Conservation (phyloP, 2,113 vertebrate species). For the Psephotus haematonotus region DNA sequence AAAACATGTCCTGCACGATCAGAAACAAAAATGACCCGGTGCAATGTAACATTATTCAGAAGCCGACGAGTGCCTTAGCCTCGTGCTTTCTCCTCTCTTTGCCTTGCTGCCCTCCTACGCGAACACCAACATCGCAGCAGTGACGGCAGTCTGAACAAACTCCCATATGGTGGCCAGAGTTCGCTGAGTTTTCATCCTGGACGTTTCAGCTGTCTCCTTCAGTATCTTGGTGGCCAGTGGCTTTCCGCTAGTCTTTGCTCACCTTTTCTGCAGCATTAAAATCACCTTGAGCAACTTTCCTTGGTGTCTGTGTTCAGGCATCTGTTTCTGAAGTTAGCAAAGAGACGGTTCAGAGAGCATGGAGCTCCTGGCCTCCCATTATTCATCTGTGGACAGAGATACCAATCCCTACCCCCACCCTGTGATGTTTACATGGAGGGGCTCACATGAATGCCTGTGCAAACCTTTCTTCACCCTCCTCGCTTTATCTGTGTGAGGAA, state of each 20-base stretch:
- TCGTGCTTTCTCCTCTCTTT: neutral
- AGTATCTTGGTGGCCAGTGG: neutral
- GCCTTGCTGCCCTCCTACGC: conserved; percentile 17
- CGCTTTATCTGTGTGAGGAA: neutral
- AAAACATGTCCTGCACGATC: neutral
- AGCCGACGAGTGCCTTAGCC: neutral
- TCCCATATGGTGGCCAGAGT: neutral
- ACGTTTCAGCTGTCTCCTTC: neutral
- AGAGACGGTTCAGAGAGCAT: neutral
- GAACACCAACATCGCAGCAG: neutral
- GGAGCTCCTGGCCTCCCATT: neutral
- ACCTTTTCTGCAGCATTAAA: neutral
- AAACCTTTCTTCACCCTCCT: neutral
- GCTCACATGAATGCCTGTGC: neutral
- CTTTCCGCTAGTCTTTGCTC: neutral
- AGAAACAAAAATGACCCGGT: neutral
- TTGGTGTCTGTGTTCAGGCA: neutral
- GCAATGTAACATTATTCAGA: neutral
- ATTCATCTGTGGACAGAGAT: neutral
- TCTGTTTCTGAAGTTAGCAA: neutral
- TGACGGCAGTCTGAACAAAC: neutral
- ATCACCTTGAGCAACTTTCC: neutral
- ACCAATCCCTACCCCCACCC: rapidly evolving
- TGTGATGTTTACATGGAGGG: neutral
- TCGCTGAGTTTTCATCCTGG: too few species aligned